Conservation (phyloP, 1,140 invertebrate species). For the Aphaenogaster rudis region DNA sequence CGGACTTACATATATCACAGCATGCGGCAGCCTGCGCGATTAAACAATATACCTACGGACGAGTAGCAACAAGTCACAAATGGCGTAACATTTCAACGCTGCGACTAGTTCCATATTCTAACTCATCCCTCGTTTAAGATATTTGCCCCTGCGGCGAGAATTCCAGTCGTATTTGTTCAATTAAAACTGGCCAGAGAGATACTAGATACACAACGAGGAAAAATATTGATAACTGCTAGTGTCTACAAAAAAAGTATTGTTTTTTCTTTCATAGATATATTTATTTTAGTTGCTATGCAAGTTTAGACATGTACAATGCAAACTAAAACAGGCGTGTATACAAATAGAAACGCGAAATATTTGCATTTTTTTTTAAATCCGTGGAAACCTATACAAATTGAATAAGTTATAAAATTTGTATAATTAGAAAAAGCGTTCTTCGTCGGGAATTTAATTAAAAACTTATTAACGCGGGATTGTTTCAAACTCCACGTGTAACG, state of each 20-base stretch:
- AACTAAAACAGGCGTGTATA: background rate
- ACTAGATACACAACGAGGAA: background rate
- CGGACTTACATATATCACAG: conserved; percentile 44
- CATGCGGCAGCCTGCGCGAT: conserved; percentile 56
- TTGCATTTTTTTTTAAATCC: background rate
- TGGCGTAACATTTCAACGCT: background rate
- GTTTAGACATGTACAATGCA: background rate
- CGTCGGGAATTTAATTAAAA: conserved; percentile 11
- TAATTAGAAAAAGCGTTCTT: background rate
- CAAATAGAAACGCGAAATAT: background rate
- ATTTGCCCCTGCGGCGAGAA: conserved; percentile 6
- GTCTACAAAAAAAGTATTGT: conserved; percentile 1
- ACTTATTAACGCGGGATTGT: background rate
- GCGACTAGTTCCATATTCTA: background rate
- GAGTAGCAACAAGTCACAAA: conserved; percentile 34
- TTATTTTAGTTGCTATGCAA: conserved; percentile 1
- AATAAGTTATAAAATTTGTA: background rate
- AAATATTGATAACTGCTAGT: conserved; percentile 40
- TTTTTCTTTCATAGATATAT: background rate
- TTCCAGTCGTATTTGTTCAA: conserved; percentile 35
- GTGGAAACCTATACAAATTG: background rate
- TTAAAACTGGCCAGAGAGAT: conserved; percentile 17
- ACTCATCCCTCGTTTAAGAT: background rate
- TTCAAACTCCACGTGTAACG: background rate
- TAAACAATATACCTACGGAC: conserved; percentile 36